phyloP scores from a whole-genome alignment of 2,113 vertebrate genomes.

The Talpa occidentalis region DNA sequence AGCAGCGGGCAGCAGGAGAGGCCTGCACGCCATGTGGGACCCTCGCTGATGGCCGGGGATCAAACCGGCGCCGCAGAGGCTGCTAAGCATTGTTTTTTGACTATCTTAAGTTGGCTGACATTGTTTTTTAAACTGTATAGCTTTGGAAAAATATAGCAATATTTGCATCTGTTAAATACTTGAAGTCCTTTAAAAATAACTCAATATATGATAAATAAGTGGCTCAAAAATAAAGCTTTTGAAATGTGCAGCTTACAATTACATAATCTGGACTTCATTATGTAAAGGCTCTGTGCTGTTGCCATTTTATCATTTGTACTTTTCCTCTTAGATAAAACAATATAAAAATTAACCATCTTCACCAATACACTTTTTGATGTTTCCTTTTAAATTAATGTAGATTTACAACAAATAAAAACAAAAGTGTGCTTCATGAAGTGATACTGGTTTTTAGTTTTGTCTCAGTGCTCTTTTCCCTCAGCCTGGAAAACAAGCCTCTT shows the following conservation, averaged over 20 bases:
- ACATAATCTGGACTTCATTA: background rate
- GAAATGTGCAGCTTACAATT: background rate
- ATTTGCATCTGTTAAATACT: background rate
- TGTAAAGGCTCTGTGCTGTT: background rate
- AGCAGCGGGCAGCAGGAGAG: too few relatives aligned
- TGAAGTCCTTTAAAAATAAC: constrained; percentile 33
- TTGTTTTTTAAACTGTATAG: background rate
- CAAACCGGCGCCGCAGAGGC: too few relatives aligned
- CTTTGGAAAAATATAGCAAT: background rate
- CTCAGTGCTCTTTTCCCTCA: constrained; percentile 70
- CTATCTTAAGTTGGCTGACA: background rate
- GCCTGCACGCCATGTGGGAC: too few relatives aligned
- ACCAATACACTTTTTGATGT: constrained; percentile 76
- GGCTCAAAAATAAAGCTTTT: constrained; percentile 45
- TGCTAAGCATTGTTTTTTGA: background rate
- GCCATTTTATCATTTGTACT: background rate
- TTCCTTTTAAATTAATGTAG: constrained; percentile 74
- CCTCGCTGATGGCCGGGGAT: too few relatives aligned
- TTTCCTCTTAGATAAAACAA: constrained; percentile 72
- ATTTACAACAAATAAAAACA: constrained; percentile 74
- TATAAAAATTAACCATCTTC: constrained; percentile 79
- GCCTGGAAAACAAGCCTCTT: constrained; percentile 70
- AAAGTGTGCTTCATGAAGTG: constrained; percentile 38
- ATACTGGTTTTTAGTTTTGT: constrained; percentile 51
- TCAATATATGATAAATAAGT: background rate